Base-by-base conservation (phyloP, 2,888 invertebrate genomes). In the Oligia latruncula region DNA sequence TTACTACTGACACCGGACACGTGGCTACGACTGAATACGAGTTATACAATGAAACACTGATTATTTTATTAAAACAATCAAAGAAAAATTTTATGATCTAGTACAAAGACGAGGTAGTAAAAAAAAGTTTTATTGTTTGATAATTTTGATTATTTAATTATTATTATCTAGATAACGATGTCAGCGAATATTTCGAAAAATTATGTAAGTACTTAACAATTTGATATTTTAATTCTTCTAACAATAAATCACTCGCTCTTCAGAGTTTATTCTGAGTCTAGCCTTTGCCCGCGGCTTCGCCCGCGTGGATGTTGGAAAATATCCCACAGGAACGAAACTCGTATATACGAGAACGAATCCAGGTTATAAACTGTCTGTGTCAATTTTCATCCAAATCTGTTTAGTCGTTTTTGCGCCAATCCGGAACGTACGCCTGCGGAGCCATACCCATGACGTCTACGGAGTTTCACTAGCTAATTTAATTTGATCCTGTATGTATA, bases 1-100 rank as follows among this genome's bases (percentile, higher is more conserved):
- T 87, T 88, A 83, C 86, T 71, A 78, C 74, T 70, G 71, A 78
- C 78, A 88, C 88, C 74, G 66, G 71, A 78, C 78, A 88, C 88
- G 83, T 82, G 88, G 80, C 62, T 75, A 78, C 58, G 55, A 65
- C 64, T 71, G n/a, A 65, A 67, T 73, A 71, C 40, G 64, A 74
- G 40, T 68, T 79, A 29, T 72, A 64, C 66, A 58, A 76, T 70
- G 49, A 65, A 68, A 74, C 20, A 71, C 23, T 83, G 78, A 55
- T 83, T 66, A 62, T 55, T 76, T 73, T 67, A 71, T 65, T 71
- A 8, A 43, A 62, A 23, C 13, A 66, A 13, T 71, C 4, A 46
- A 68, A 52, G 8, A 17, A 66, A 62, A 67, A n/a, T 55, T 46
- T 1, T 60, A 72, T 49, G 4, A 49, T 58, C 17, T 68, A 11